A percentile compares a stretch with the other conserved stretches of the same genome.
These are phyloP conservation scores for Sebastes dallii DNA, from an alignment of 2,797 vertebrate species.

Conservation along the genomic window DNA sequence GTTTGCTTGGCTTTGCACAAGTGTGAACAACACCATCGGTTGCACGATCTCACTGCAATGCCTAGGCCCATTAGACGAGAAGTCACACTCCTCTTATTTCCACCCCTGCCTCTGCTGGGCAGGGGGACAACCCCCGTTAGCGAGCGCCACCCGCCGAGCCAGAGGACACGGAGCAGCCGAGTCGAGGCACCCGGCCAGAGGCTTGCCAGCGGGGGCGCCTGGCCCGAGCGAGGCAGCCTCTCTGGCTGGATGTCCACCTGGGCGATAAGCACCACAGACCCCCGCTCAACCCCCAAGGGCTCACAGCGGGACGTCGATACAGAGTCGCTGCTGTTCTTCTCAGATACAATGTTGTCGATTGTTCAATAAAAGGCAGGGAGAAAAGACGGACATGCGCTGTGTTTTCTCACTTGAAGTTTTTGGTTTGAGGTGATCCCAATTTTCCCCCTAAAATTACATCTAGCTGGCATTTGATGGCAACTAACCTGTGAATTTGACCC, in stretches of 20 bases:
- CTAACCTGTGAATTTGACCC: neutral
- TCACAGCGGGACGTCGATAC: slow-evolving; percentile 48
- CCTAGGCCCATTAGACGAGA: slow-evolving; percentile 51
- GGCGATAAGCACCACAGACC: slow-evolving; percentile 36
- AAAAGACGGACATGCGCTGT: neutral
- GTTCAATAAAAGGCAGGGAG: neutral
- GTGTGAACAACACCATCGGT: slow-evolving; percentile 59
- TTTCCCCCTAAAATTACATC: neutral
- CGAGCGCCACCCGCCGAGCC: slow-evolving; percentile 38
- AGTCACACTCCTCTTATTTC: slow-evolving; percentile 53
- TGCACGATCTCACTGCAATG: slow-evolving; percentile 49
- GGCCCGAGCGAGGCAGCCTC: slow-evolving; percentile 19
- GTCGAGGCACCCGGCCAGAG: slow-evolving; percentile 47
- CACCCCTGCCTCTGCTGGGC: slow-evolving; percentile 35
- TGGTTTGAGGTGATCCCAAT: neutral
- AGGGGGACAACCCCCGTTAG: slow-evolving; percentile 47
- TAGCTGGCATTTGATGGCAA: neutral
- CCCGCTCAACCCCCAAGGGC: slow-evolving; percentile 47
- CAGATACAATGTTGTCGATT: neutral
- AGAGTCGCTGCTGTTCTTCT: slow-evolving; percentile 24
- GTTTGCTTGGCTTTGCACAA: slow-evolving; percentile 57
- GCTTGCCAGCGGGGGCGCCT: slow-evolving; percentile 35
- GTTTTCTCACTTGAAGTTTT: neutral
- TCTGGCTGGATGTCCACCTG: slow-evolving; percentile 5
- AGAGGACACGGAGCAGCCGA: slow-evolving; percentile 62